Evolutionary conservation across 2,888 invertebrate species (phyloP), one percentile per base, ranked within the genome.

Genomic region (Mythimna lalbum): DNA sequence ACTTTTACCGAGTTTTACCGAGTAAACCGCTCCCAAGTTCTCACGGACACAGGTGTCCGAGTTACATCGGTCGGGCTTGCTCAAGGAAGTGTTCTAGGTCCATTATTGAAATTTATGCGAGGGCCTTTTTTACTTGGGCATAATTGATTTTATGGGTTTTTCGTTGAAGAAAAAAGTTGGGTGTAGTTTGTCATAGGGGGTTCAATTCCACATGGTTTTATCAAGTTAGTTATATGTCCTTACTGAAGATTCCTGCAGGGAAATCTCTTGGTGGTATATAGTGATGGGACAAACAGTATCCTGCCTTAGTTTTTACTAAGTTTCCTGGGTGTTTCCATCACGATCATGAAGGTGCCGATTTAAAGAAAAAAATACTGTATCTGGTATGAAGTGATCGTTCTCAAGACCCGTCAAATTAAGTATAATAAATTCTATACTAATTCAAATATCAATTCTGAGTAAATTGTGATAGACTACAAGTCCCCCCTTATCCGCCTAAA

Each of bases 91-190:
- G 73, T 76, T 43, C 66, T 82, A n/a, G 69, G 79, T 10, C 86
- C 83, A 72, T 80, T 83, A 78, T 62, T 74, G 31, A 66, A 81
- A 87, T 89, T 89, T 85, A 90, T 89, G 84, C 56, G 63, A 66
- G 21, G 59, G 39, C 0, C 79, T 63, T 64, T 81, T 68, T 61
- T 63, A 67, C 57, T 65, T 67, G 10, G 33, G 50, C 70, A 78
- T 83, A 80, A 81, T 84, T 81, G 69, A 68, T 81, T 71, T 64
- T 73, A 68, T 66, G 68, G 33, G 17, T 53, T 64, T 39, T 21
- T 19, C n/a, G 23, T 63, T 43, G 12, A 61, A 43, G 39, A 17
- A 60, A 2, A 33, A 49, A 66, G 21, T 60, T 57, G 17, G 12
- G 4, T 47, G 7, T 61, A 9, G 19, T 76, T 69, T 31, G 5